Base-by-base conservation (phyloP, 2,888 invertebrate genomes). In the Dynastes hyllus region DNA sequence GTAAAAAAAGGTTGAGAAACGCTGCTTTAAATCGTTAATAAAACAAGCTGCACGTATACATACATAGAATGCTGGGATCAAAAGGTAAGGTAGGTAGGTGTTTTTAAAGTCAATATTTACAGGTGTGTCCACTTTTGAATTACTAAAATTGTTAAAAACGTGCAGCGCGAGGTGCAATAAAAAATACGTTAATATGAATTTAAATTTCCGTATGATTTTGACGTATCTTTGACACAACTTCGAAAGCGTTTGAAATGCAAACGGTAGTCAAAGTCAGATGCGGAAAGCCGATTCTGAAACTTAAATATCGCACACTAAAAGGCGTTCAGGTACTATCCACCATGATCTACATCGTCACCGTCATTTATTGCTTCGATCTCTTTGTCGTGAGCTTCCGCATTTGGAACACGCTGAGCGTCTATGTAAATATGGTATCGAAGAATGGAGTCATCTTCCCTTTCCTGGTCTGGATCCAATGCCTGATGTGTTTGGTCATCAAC, bases 361-460 rank as follows among this genome's bases (percentile, higher is more conserved):
- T 86, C 11, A 53, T 87, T 6, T 86, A 85, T 71, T 84, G 84
- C 2, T 32, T 87, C 2, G 80, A 83, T 53, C 76, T 88, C 11
- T 84, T 89, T 45, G 40, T 81, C 16, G 82, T 83, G 2, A 84
- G 87, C 0, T 78, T 87, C n/a, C 79, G 81, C 75, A 86, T 86
- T 9, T 81, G 85, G 79, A 83, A 77, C 22, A 83, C 84, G 63
- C 77, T 88, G 9, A 89, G 89, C 4, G 82, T 85, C 66, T 89
- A 86, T 79, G 85, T 89, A 5, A 87, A 89, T 77, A 85, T 89
- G 85, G 82, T 89, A 45, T 84, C 88, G 0, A 83, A 82, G 1
- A 86, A 86, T 1, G 88, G 88, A 2, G 85, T 86, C 53, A 81
- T 85, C 55, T 81, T 89, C 51, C 87, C 87, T 0, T 78, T 75